These are phyloP conservation scores for Odontamblyopus lacepedii DNA, from an alignment of 2,797 vertebrate genomes.

Conservation along the genomic window DNA sequence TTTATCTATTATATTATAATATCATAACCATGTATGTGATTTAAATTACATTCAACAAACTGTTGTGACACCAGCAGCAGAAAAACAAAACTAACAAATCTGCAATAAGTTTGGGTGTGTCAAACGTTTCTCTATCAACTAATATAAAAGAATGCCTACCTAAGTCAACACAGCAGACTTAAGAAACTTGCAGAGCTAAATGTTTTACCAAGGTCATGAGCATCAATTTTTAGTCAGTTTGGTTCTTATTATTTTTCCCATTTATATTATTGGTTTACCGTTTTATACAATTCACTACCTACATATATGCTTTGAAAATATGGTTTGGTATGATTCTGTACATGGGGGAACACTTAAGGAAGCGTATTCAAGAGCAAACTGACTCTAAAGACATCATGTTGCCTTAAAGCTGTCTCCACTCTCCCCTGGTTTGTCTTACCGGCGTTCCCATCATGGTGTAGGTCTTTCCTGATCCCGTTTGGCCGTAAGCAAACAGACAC, in stretches of 20 bases:
- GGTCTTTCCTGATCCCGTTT: constrained; percentile 98
- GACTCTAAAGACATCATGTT: not conserved
- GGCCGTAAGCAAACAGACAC: constrained; percentile 97
- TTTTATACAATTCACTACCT: no score
- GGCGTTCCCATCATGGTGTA: constrained; percentile 98
- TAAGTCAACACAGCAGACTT: not conserved
- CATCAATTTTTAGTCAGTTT: not conserved
- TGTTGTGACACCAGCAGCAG: no score
- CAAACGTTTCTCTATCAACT: not conserved
- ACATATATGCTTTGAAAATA: not conserved
- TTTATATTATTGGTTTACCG: no score
- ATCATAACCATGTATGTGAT: not conserved
- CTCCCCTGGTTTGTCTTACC: constrained; percentile 76
- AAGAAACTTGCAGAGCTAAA: not conserved
- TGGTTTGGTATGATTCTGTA: not conserved
- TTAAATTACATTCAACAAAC: constrained; percentile 1
- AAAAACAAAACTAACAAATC: not conserved
- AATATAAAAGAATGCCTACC: not conserved
- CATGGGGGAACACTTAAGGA: not conserved
- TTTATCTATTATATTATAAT: no score
- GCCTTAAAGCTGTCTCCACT: not conserved
- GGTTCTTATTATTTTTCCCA: not conserved
- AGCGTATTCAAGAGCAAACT: not conserved
- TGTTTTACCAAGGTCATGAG: not conserved
- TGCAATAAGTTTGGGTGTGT: not conserved